A percentile compares a stretch with the other conserved stretches of the same genome.
phyloP scores from a whole-genome alignment of 2,797 vertebrate genomes.

The Poeciliopsis paucimaculata region DNA sequence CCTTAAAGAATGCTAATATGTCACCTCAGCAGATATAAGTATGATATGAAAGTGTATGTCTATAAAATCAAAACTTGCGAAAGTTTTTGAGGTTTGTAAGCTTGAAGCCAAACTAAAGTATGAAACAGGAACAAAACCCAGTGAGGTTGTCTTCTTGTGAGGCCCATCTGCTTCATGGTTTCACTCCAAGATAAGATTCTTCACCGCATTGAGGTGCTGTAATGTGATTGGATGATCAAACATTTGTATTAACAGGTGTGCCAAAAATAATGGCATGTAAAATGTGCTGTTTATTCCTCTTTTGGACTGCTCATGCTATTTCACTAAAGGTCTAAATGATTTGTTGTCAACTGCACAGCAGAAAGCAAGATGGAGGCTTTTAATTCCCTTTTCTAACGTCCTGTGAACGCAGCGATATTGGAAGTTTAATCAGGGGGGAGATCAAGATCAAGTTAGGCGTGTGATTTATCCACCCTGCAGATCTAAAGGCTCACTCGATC shows the following conservation, averaged over 20 bases:
- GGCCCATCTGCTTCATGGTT: too few species aligned
- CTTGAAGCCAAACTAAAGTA: neutral
- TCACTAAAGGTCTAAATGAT: neutral
- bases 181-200: neutral
- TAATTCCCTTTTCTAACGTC: neutral
- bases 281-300: neutral
- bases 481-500: neutral
- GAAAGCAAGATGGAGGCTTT: neutral
- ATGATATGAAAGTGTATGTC: neutral
- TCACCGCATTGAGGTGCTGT: neutral
- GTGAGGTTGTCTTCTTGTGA: too few species aligned
- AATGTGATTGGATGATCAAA: neutral
- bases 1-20: neutral
- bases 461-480: neutral
- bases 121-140: neutral
- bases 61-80: neutral
- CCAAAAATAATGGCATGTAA: neutral
- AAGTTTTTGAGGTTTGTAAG: too few species aligned
- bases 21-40: neutral
- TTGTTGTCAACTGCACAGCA: neutral
- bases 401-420: neutral
- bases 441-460: neutral
- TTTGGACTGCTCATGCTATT: neutral
- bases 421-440: neutral
- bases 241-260: neutral